A percentile compares a stretch with the other conserved stretches of the same genome.
These are phyloP conservation scores for Rhombomys opimus DNA, from an alignment of 2,113 vertebrate genomes.

Conservation along the genomic window DNA sequence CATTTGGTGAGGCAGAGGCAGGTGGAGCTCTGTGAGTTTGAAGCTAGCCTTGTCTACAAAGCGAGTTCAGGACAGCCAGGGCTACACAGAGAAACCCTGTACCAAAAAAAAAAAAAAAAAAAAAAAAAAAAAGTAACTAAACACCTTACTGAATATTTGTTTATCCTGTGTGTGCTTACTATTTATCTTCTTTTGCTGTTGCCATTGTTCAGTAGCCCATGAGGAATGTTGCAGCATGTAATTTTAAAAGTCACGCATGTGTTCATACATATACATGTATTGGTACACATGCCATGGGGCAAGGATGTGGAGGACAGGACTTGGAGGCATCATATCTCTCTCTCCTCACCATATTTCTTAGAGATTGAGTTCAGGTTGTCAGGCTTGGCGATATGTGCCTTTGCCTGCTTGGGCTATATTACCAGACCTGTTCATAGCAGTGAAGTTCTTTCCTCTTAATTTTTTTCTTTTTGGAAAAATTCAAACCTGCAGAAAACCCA, in stretches of 20 bases:
- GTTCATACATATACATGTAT: neutral
- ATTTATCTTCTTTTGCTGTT: neutral
- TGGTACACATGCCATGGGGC: neutral
- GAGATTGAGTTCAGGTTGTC: neutral
- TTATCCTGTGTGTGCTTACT: neutral
- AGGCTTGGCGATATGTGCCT: neutral
- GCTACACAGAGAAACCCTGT: too few relatives aligned
- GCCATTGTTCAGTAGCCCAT: neutral
- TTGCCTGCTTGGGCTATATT: neutral
- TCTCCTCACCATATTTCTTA: neutral
- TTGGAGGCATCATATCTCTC: neutral
- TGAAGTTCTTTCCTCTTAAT: neutral
- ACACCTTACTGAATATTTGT: neutral
- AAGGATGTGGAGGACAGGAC: neutral
- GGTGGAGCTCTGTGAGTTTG: too few relatives aligned
- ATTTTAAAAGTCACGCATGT: neutral
- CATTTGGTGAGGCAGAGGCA: too few relatives aligned
- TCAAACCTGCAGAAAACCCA: neutral
- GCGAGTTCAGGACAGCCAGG: too few relatives aligned
- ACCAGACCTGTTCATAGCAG: neutral
- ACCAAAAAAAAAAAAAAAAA: too few relatives aligned
- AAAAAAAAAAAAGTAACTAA: too few relatives aligned
- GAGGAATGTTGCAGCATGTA: neutral
- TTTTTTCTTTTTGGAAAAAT: neutral
- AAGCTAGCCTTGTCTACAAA: too few relatives aligned